Evolutionary conservation across 2,113 vertebrate genomes (phyloP), one percentile per base, ranked within the genome.

Genomic region (Chlamydotis undulata): DNA sequence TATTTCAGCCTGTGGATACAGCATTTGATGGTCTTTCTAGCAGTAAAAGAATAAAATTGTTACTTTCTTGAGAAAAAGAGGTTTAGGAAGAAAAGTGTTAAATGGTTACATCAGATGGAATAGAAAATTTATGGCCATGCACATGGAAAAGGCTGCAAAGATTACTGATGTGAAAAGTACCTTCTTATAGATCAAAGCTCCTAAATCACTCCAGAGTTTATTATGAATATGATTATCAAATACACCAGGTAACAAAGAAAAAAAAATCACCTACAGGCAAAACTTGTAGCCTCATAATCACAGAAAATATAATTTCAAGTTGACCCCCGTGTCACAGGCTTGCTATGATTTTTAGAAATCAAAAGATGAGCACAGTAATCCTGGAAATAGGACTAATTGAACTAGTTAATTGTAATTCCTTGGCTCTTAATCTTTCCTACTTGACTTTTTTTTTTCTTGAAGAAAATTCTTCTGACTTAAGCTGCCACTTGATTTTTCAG

Each of bases 1-100:
- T 95, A 97, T 94, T 83, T 87, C 86, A 52, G 29, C 79, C 86
- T 63, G 75, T 96, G 65, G 88, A 69, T 93, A 60, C 25, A 87
- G 63, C 26, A 83, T 74, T 94, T 91, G 47, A 86, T 94, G 56
- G 23, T 49, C 61, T 84, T 89, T 57, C 57, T 55, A 89, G 80
- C 43, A 83, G 67, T 0, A 55, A 43, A 45, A 93, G 67, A 61
- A 83, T 76, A 95, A 92, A 96, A 94, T 41, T 81, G 49, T 59
- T 80, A 29, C 73, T 63, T 45, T 47, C 52, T 61, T 31, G 75
- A 45, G 49, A n/a, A 95, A n/a, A 95, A 91, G 69, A 93, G 26
- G 57, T 60, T 88, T 84, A 93, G 74, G 52, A 82, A 94, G 73
- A 60, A 52, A 90, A 93, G 19, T 67, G 47, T 83, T 45, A 94